A percentile compares a stretch with the other conserved stretches of the same genome.
These are phyloP conservation scores for Lysandra bellargus DNA, from an alignment of 2,888 invertebrate species.

Conservation along the genomic window DNA sequence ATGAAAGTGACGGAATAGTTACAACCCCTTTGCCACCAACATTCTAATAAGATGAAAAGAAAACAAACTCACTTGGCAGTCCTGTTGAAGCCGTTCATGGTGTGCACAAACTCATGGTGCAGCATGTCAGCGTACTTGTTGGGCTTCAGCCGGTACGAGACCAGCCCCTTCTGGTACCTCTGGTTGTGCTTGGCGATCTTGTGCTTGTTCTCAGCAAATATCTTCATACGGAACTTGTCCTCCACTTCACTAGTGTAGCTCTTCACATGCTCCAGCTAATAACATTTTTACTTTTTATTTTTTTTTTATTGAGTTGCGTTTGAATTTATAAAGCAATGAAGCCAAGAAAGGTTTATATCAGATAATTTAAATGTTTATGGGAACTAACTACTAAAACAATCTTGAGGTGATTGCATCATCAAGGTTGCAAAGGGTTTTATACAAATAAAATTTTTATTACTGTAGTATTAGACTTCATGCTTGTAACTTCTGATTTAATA, in stretches of 20 bases:
- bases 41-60: not conserved
- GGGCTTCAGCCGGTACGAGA: conserved; percentile 84
- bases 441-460: not conserved
- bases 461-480: not conserved
- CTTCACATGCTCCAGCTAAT: conserved; percentile 82
- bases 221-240: conserved; percentile 92
- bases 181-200: conserved; percentile 93
- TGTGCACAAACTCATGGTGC: conserved; percentile 88
- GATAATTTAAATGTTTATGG: not conserved
- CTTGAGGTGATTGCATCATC: not conserved
- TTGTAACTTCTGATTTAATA: no score
- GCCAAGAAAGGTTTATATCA: not conserved
- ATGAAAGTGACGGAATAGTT: not conserved
- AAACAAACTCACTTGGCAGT: conserved; percentile 61
- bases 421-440: not conserved
- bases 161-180: conserved; percentile 83
- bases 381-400: not conserved
- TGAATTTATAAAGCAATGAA: not conserved
- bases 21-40: not conserved
- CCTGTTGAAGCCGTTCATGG: conserved; percentile 72
- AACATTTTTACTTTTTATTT: not conserved
- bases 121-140: conserved; percentile 95
- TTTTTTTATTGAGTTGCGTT: not conserved
- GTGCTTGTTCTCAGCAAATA: conserved; percentile 92
- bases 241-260: conserved; percentile 86